A percentile compares a stretch with the other conserved stretches of the same genome.
Conservation (phyloP, 2,113 vertebrate genomes). For the Sturnus vulgaris region DNA sequence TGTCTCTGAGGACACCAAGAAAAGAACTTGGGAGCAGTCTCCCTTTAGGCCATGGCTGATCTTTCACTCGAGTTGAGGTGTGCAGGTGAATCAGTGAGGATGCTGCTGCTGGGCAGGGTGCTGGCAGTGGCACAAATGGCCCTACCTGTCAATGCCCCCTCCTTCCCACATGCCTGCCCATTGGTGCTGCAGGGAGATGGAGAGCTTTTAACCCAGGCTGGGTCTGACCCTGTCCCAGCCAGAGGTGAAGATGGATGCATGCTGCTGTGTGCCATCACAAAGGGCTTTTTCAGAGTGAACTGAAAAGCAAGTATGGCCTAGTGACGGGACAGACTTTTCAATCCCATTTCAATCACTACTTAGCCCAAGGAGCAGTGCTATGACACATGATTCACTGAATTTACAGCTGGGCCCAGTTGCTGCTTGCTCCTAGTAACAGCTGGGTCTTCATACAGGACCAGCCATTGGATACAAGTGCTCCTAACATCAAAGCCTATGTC, state of each 20-base stretch:
- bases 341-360: background rate
- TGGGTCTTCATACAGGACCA: background rate
- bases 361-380: background rate
- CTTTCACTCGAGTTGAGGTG: rapidly evolving
- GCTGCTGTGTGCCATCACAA: background rate
- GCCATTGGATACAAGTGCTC: background rate
- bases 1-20: background rate
- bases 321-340: background rate
- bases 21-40: background rate
- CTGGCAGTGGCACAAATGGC: background rate
- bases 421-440: background rate
- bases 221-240: background rate
- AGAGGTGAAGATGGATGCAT: background rate
- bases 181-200: background rate
- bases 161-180: rapidly evolving
- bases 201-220: background rate
- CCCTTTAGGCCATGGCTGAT: rapidly evolving
- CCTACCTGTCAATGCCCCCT: background rate
- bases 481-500: rapidly evolving
- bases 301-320: background rate
- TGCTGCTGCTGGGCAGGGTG: background rate
- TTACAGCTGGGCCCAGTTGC: background rate
- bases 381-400: background rate
- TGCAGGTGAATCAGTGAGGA: background rate
- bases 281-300: background rate